These are phyloP conservation scores for Troides oblongomaculatus DNA, from an alignment of 2,888 invertebrate species.

Conservation along the genomic window DNA sequence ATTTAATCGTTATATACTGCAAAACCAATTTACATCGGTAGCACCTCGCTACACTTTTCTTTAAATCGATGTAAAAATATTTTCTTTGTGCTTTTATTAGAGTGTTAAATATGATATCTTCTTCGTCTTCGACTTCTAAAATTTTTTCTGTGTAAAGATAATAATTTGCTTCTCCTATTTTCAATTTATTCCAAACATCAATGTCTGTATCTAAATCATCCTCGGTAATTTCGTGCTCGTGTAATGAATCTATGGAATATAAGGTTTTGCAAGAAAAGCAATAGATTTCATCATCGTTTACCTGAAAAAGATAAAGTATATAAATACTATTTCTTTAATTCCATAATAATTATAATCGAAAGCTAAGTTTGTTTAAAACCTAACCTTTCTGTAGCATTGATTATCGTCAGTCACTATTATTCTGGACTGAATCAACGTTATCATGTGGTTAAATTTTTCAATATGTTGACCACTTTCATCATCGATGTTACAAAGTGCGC, in stretches of 20 bases:
- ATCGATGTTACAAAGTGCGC: conserved; percentile 45
- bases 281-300: conserved; percentile 43
- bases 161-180: conserved; percentile 3
- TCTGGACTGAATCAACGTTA: conserved; percentile 30
- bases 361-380: background rate
- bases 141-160: conserved; percentile 18
- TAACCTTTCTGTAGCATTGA: conserved; percentile 44
- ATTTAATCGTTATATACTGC: conserved; percentile 31
- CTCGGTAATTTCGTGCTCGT: conserved; percentile 10
- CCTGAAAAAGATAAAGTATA: conserved; percentile 42
- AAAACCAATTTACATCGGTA: conserved; percentile 44
- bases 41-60: conserved; percentile 42
- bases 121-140: conserved; percentile 27
- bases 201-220: background rate
- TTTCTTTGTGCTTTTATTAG: conserved; percentile 37
- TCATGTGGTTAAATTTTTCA: conserved; percentile 41
- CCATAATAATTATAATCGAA: background rate
- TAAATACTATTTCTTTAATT: background rate
- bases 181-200: conserved; percentile 5
- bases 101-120: conserved; percentile 33
- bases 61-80: conserved; percentile 33
- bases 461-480: conserved; percentile 42
- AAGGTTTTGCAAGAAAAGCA: conserved; percentile 54
- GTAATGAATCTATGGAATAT: conserved; percentile 29
- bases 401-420: background rate